Percentiles rank a stretch among this genome's conserved stretches.
Evolutionary conservation across 2,888 invertebrate species (phyloP).

Genomic region (Brachylomia viminalis): DNA sequence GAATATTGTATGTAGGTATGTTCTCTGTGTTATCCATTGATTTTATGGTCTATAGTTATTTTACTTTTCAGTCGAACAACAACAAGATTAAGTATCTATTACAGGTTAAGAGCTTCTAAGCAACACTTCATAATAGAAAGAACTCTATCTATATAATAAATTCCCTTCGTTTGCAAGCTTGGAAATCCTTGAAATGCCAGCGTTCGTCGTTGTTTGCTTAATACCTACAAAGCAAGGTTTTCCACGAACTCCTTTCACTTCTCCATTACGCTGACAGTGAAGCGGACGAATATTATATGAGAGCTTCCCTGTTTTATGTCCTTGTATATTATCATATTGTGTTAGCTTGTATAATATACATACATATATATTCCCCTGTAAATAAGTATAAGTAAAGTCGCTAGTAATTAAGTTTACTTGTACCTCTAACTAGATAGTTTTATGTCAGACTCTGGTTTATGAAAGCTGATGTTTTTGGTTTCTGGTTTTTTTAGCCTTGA

Average conservation of each 20-base stretch:
- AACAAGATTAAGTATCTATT: not conserved
- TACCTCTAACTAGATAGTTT: not conserved
- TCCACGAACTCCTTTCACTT: not conserved
- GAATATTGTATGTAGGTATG: not conserved
- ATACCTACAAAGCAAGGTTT: not conserved
- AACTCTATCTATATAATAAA: not conserved
- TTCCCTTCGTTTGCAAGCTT: not conserved
- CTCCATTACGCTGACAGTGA: not conserved
- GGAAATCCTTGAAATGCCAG: not conserved
- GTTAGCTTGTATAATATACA: not conserved
- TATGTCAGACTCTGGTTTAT: not conserved
- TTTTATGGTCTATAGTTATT: not conserved
- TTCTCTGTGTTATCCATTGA: not conserved
- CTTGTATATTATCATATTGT: not conserved
- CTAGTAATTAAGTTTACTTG: not conserved
- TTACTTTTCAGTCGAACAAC: not conserved
- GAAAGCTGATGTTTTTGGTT: not conserved
- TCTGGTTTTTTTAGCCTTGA: slow-evolving; percentile 68
- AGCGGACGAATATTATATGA: not conserved
- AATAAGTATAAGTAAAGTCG: not conserved
- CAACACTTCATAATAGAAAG: not conserved
- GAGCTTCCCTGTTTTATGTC: not conserved
- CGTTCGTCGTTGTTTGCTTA: not conserved
- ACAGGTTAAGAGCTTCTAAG: no score
- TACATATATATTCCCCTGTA: not conserved